Base-by-base conservation (phyloP, 64 coral and sea anemone species). In the Trachythela sp. region DNA sequence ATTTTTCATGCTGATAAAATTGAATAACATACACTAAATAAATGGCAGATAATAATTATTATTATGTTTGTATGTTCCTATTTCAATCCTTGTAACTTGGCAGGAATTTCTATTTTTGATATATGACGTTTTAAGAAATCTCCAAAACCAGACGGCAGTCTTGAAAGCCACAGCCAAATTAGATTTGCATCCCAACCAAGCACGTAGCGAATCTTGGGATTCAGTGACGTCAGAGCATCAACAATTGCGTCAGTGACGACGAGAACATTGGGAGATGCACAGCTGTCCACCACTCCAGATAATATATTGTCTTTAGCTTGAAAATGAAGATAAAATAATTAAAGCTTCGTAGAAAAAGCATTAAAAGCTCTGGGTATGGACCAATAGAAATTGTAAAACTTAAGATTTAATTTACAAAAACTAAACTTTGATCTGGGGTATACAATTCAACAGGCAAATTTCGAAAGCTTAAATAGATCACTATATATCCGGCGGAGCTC, bases 101-200 rank as follows among this genome's bases (percentile, higher is more conserved):
- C 59, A 68, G 59, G 59, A 31, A 68, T 68, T 68, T 68, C 59
- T 6, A 68, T 68, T 68, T 68, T 68, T 31, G 59, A 68, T 68
- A 68, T 22, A 22, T 31, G 30, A 6, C 30, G 20, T 6, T 94
- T 58, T 40, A 97, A 72, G 49, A 77, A 48, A 33, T 97, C 95
- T 27, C 92, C 90, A 6, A 92, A 41, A 34, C 33, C 13, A 3
- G 95, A 84, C 18, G 95, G 95, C 39, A 97, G 15, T 68, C 92
- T 88, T 72, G 95, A 92, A 29, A 97, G 43, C 95, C 92, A 97
- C 6, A 94, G 50, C 95, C 95, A 97, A 38, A 97, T 37, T 3
- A 92, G 71, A 9, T 92, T 89, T 14, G 93, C 93, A 29, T 97
- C 95, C 91, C 91, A 94, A 34, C 95, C 95, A 56, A 97, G 87